Conservation (phyloP, 2,888 invertebrate genomes). For the Diarsia brunnea region DNA sequence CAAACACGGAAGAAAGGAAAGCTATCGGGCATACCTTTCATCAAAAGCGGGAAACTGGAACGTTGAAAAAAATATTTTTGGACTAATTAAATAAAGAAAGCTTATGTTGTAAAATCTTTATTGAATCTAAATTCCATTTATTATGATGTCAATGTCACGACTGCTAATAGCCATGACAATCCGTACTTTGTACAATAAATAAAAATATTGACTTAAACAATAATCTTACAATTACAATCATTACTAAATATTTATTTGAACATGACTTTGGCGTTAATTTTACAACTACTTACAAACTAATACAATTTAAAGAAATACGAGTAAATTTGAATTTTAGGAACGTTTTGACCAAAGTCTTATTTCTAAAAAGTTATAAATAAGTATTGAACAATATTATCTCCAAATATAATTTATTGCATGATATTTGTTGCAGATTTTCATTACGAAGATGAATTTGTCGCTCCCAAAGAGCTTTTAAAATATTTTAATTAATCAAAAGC, state of each 20-base stretch:
- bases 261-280: constrained; percentile 74
- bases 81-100: constrained; percentile 10
- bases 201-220: constrained; percentile 70
- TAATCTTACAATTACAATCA: constrained; percentile 63
- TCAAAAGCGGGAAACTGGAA: background rate
- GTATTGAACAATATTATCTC: background rate
- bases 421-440: background rate
- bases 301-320: constrained; percentile 44
- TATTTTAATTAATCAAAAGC: background rate
- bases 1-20: background rate
- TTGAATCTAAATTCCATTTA: constrained; percentile 69
- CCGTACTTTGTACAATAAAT: constrained; percentile 88
- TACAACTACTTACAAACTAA: constrained; percentile 63
- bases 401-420: constrained; percentile 5
- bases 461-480: background rate
- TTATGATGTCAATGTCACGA: constrained; percentile 64
- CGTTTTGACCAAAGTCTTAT: constrained; percentile 70
- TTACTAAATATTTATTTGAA: constrained; percentile 68
- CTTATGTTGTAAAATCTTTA: constrained; percentile 67
- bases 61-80: background rate
- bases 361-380: constrained; percentile 23
- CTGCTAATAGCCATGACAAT: constrained; percentile 55
- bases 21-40: background rate
- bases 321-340: constrained; percentile 77
- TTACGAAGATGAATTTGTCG: background rate